Conservation (phyloP, 2,888 invertebrate genomes). For the Oegoconia quadripuncta region DNA sequence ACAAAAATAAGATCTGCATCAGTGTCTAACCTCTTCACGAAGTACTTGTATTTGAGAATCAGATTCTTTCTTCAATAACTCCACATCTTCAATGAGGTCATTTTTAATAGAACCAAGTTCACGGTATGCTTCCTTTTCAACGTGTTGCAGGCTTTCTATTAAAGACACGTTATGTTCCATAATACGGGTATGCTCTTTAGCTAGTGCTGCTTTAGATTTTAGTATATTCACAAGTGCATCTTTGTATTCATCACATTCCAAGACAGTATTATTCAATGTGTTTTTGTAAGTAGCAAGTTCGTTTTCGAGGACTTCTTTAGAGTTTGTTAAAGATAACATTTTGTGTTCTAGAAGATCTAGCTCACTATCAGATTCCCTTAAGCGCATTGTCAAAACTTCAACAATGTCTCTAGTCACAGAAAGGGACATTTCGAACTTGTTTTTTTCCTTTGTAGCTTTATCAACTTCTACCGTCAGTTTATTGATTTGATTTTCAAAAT, state of each 20-base stretch:
- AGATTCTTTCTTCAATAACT: constrained; percentile 64
- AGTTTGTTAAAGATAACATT: constrained; percentile 44
- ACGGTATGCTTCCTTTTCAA: constrained; percentile 68
- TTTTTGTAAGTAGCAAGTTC: constrained; percentile 56
- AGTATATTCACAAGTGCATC: constrained; percentile 69
- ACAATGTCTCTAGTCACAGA: constrained; percentile 78
- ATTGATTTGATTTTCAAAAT: constrained; percentile 65
- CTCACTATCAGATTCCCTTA: constrained; percentile 80
- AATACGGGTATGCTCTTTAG: constrained; percentile 67
- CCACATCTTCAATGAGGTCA: constrained; percentile 71
- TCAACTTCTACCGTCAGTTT: constrained; percentile 65
- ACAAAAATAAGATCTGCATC: neutral
- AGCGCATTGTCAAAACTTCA: constrained; percentile 76
- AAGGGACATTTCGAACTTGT: constrained; percentile 79
- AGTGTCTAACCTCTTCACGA: constrained; percentile 54
- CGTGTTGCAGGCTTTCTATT: constrained; percentile 69
- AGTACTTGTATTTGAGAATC: constrained; percentile 60
- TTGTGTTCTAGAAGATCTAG: constrained; percentile 75
- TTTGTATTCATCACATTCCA: constrained; percentile 70
- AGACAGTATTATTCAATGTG: constrained; percentile 49
- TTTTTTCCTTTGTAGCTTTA: constrained; percentile 69
- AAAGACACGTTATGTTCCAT: constrained; percentile 72
- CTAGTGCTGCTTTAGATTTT: constrained; percentile 66
- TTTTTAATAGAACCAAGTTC: constrained; percentile 66
- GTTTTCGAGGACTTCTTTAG: constrained; percentile 55